Evolutionary conservation across 1,140 invertebrate genomes (phyloP).

Genomic region (Drosophila suzukii): DNA sequence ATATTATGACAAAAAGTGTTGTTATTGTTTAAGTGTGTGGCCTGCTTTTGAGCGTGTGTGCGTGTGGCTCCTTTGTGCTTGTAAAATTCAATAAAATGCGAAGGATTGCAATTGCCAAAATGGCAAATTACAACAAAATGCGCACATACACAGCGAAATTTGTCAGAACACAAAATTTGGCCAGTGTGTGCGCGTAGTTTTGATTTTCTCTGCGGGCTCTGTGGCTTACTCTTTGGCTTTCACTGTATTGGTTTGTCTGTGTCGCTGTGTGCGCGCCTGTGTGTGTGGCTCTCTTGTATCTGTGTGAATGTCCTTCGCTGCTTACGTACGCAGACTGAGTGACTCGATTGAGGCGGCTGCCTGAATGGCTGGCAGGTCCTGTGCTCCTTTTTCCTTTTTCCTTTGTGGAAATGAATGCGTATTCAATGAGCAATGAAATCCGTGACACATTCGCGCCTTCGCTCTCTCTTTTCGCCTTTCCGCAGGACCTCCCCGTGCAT

Average conservation of each 20-base stretch:
- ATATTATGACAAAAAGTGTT: slow-evolving; percentile 75
- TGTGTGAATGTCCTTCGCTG: slow-evolving; percentile 65
- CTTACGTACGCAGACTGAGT: slow-evolving; percentile 82
- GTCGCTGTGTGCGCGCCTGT: slow-evolving; percentile 7
- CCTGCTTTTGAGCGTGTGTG: slow-evolving; percentile 22
- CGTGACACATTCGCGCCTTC: slow-evolving; percentile 79
- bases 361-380: slow-evolving; percentile 68
- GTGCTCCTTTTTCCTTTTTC: slow-evolving; percentile 55
- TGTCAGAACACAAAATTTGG: slow-evolving; percentile 62
- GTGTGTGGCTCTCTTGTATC: slow-evolving; percentile 11
- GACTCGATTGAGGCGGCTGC: slow-evolving; percentile 78
- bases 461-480: not conserved
- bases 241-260: slow-evolving; percentile 28
- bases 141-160: slow-evolving; percentile 50
- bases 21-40: slow-evolving; percentile 61
- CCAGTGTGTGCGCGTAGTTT: slow-evolving; percentile 75
- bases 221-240: slow-evolving; percentile 69
- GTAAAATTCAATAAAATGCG: slow-evolving; percentile 81
- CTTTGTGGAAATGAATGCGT: slow-evolving; percentile 71
- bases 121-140: slow-evolving; percentile 65
- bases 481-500: slow-evolving; percentile 47
- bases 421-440: slow-evolving; percentile 83
- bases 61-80: slow-evolving; percentile 26
- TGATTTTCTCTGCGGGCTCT: slow-evolving; percentile 75
- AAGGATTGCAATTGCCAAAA: slow-evolving; percentile 72